A percentile compares a stretch with the other conserved stretches of the same genome.
These are phyloP conservation scores for Amphipyra berbera DNA, from an alignment of 2,888 invertebrate species.

Conservation along the genomic window DNA sequence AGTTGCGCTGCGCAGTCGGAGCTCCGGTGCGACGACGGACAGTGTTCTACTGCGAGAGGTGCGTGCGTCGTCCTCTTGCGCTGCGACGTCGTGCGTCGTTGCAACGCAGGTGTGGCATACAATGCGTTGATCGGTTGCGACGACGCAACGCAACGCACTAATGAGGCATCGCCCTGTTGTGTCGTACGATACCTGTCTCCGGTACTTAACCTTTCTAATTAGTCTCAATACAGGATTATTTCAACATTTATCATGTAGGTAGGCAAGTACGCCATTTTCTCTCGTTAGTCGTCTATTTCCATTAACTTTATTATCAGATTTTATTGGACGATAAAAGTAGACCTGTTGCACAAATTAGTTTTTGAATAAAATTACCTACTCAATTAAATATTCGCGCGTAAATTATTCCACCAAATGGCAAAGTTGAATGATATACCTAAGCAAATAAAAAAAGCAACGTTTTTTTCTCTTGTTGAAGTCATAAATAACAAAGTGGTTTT, in stretches of 20 bases:
- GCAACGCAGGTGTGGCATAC: too few species aligned
- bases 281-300: constrained; percentile 12
- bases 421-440: constrained; percentile 36
- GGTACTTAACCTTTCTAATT: too few species aligned
- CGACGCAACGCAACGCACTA: too few species aligned
- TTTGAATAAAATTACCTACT: constrained; percentile 28
- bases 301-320: constrained; percentile 30
- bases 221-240: too few species aligned
- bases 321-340: constrained; percentile 32
- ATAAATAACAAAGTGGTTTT: constrained; percentile 10
- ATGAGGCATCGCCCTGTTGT: too few species aligned
- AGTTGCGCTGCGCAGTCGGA: too few species aligned
- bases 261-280: not conserved
- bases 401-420: constrained; percentile 43
- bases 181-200: too few species aligned
- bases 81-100: too few species aligned
- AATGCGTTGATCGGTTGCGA: too few species aligned
- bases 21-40: too few species aligned
- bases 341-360: constrained; percentile 30
- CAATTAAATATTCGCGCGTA: constrained; percentile 24
- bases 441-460: not conserved
- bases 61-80: too few species aligned
- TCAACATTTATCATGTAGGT: not conserved
- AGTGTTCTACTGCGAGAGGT: too few species aligned
- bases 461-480: not conserved